Conservation (phyloP, 92 coral and sea anemone species). For the Phenganax stokvisi region DNA sequence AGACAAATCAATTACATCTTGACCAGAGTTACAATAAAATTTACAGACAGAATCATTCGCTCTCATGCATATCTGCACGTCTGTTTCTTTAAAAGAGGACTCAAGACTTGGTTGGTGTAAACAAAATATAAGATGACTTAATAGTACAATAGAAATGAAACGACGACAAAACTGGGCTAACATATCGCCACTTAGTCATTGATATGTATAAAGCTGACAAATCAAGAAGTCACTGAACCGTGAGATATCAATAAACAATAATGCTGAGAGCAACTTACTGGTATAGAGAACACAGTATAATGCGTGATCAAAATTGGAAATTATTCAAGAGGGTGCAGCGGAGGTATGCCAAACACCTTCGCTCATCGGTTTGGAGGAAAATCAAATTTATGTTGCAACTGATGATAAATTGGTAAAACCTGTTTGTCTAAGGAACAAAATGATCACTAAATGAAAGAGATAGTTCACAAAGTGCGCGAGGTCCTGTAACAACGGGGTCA, state of each 20-base stretch:
- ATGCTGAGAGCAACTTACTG: no score
- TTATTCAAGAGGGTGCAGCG: no score
- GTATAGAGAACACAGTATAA: no score
- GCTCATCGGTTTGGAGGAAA: no score
- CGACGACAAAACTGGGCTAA: background rate
- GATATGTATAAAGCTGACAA: background rate
- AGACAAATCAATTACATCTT: slow-evolving; percentile 13
- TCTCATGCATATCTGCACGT: background rate
- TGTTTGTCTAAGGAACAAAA: no score
- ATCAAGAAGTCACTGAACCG: background rate
- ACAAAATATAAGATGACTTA: background rate
- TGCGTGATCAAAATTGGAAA: no score
- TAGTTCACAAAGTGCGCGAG: no score
- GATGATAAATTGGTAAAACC: no score
- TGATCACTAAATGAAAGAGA: no score
- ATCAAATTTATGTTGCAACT: no score
- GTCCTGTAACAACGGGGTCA: no score
- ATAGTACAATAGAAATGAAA: background rate
- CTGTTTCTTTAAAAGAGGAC: background rate
- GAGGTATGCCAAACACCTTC: no score
- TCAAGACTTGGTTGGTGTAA: background rate
- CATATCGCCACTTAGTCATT: background rate
- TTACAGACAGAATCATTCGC: slow-evolving; percentile 7
- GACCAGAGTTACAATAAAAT: slow-evolving; percentile 8
- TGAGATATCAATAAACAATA: background rate